Base-by-base conservation (phyloP, 2,888 invertebrate species). In the Hylaea fasciaria region DNA sequence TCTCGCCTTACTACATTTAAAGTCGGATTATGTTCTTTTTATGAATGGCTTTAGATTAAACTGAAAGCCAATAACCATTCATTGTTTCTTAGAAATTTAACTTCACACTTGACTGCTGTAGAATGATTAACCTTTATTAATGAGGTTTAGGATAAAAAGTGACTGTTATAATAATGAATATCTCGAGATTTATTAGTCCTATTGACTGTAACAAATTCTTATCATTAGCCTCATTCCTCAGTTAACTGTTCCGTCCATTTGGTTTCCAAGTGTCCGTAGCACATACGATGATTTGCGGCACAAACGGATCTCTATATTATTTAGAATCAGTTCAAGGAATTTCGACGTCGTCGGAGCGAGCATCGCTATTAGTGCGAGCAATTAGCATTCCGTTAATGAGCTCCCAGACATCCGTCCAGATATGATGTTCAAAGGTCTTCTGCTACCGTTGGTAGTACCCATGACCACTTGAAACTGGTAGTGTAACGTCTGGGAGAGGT, bases 381-480 rank as follows among this genome's bases (percentile, higher is more conserved):
- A 91, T 91, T 91, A 89, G 86, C 85, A 82, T 77, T 80, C 72
- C 77, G 89, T 88, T 91, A 91, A 91, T 89, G 88, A 89, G 87
- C 81, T 85, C 77, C 76, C 80, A 81, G 73, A 80, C 80, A 85
- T 72, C 79, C 85, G 81, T 57, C 82, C 73, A 82, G 78, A 80
- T 84, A 73, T 67, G 70, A 78, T 72, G 72, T 37, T 37, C 56
- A 12, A 8, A 29, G 17, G 32, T 40, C 13, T 40, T 45, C 17
- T 40, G 1, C 41, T 16, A n/a, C 22, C 12, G 43, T 43, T 35
- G 8, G 14, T 44, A 35, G 28, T 14, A 35, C 37, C 45, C 46
- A 41, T 71, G 75, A 74, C 72, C 84, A 80, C 76, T 83, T 74
- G 61, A 77, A 83, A 65, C 82, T 76, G 75, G 80, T 77, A 77